Percentiles rank a stretch among this genome's conserved stretches.
Conservation (phyloP, 2,888 invertebrate genomes). For the Ophioninae sp. region DNA sequence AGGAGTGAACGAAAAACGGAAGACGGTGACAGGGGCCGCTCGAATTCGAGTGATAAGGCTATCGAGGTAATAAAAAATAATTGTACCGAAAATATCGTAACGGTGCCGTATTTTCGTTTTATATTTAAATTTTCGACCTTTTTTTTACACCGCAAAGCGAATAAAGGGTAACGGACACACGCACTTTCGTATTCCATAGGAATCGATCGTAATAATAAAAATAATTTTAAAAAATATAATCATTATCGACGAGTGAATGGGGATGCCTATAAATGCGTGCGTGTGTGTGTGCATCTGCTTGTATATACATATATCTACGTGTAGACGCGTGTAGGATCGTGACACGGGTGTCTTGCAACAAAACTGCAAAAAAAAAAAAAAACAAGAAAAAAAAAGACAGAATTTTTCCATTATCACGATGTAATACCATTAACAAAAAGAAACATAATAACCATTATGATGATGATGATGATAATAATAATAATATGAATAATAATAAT, state of each 20-base stretch:
- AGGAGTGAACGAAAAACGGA: not conserved
- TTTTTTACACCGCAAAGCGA: slow-evolving; percentile 68
- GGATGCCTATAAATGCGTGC: slow-evolving; percentile 21
- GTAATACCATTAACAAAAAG: not conserved
- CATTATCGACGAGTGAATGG: slow-evolving; percentile 15
- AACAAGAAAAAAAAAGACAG: slow-evolving; percentile 2
- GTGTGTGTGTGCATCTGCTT: slow-evolving; percentile 60
- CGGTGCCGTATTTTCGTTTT: not conserved
- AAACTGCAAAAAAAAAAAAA: not conserved
- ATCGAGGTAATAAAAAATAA: slow-evolving; percentile 29
- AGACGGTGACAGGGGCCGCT: too few relatives aligned
- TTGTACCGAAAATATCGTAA: slow-evolving; percentile 30
- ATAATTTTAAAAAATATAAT: slow-evolving; percentile 16
- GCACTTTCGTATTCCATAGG: slow-evolving; percentile 65
- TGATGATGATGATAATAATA: slow-evolving; percentile 1
- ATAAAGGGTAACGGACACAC: slow-evolving; percentile 55
- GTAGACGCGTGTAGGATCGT: slow-evolving; percentile 49
- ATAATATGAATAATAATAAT: slow-evolving; percentile 18
- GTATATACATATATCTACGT: slow-evolving; percentile 55
- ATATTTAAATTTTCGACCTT: slow-evolving; percentile 23
- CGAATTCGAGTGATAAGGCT: not conserved
- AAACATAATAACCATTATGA: slow-evolving; percentile 15
- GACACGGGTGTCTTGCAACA: slow-evolving; percentile 36
- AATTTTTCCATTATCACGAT: not conserved
- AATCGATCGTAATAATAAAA: slow-evolving; percentile 67